Base-by-base conservation (phyloP, 2,113 vertebrate genomes). In the Myotis davidii region DNA sequence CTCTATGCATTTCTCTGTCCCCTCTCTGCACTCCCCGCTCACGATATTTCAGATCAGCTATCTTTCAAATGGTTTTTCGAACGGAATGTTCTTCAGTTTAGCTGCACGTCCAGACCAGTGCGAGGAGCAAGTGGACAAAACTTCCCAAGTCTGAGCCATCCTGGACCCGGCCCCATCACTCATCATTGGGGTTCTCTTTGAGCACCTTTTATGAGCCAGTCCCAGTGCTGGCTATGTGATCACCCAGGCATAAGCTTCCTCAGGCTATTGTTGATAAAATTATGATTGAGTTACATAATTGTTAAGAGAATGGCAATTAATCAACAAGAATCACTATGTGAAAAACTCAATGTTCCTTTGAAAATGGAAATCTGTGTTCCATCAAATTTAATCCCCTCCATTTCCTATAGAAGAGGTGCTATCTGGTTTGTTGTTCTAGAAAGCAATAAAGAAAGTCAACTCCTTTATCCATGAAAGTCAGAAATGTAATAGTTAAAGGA, bases 341-440 rank as follows among this genome's bases (percentile, higher is more conserved):
- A 29, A 64, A 96, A 74, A 37, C n/a, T 56, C 29, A 34, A 1
- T 23, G 11, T 37, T 73, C 61, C 90, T 79, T 70, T 85, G n/a
- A 87, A 78, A 95, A 88, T 69, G 79, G n/a, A 61, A 85, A 88
- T 73, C 76, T 54, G 13, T 56, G 52, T 92, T 50, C 12, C 48
- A 77, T 83, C 76, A 72, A 54, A 84, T 42, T 86, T 37, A 87
- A 86, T 72, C 91, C 12, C 59, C 17, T 72, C 64, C 5, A 9
- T 92, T 11, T 64, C 64, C 67, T 88, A 9, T 52, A 48, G 64
- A 94, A 74, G n/a, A 96, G 12, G 3, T 67, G 13, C 21, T 70
- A 45, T 37, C 32, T 20, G 5, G 13, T 48, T 25, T 87, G 64
- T 85, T 81, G 39, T 79, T 74, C 52, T 50, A 85, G 74, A 89